These are phyloP conservation scores for Nasonia longicornis DNA, from an alignment of 1,140 invertebrate genomes.

Conservation along the genomic window DNA sequence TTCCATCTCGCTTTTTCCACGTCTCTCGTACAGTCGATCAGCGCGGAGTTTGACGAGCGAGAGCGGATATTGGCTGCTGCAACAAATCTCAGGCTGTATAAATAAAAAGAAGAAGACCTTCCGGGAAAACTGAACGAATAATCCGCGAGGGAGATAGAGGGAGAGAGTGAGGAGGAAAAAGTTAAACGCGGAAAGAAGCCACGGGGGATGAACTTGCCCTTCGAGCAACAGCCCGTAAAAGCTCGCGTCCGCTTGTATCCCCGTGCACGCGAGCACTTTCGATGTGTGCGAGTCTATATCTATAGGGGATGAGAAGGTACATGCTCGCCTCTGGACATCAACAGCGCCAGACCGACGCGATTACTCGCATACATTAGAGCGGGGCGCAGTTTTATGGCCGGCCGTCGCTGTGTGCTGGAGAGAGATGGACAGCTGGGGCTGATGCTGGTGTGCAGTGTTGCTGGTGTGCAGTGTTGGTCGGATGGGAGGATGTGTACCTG, in stretches of 20 bases:
- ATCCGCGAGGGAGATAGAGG: not conserved
- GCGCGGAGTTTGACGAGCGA: not conserved
- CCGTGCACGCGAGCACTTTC: not conserved
- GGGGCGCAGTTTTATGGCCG: not conserved
- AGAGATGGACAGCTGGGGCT: not conserved
- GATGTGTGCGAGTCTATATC: not conserved
- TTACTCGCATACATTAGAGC: not conserved
- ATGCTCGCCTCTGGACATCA: not conserved
- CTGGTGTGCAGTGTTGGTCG: not conserved
- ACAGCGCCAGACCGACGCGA: not conserved
- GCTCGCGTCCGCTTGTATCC: not conserved
- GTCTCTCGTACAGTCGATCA: too few relatives aligned
- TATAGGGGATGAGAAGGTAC: not conserved
- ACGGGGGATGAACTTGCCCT: slow-evolving; percentile 32
- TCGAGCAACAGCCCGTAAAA: slow-evolving; percentile 31
- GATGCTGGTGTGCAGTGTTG: not conserved
- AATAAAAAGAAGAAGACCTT: not conserved
- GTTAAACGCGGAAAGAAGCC: slow-evolving; percentile 51
- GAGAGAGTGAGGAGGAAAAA: not conserved
- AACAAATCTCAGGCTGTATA: not conserved
- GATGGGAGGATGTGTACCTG: not conserved
- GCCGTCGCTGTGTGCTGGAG: too few relatives aligned
- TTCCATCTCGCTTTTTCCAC: too few relatives aligned
- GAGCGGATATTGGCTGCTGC: not conserved
- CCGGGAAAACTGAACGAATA: not conserved